These are phyloP conservation scores for Crenichthys baileyi DNA, from an alignment of 2,797 vertebrate species.

Conservation along the genomic window DNA sequence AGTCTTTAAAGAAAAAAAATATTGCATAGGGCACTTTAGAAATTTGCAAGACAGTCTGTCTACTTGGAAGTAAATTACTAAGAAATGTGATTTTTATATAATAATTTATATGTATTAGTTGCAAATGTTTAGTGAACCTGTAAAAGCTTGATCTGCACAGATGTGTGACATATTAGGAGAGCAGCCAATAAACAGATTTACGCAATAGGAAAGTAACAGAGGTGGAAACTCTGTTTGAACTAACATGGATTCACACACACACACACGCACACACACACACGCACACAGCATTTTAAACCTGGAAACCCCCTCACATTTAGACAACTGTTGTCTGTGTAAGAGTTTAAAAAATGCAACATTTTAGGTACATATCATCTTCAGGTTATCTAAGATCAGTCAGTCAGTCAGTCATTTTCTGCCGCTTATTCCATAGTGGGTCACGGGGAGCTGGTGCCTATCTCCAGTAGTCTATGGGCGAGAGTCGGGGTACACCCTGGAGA, in stretches of 20 bases:
- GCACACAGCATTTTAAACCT: slow-evolving; percentile 24
- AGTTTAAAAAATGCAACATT: background rate
- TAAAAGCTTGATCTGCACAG: slow-evolving; percentile 19
- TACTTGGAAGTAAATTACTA: background rate
- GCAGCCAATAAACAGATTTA: background rate
- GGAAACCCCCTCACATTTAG: slow-evolving; percentile 30
- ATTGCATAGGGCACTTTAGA: background rate
- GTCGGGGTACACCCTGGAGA: too few relatives aligned
- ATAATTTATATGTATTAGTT: background rate
- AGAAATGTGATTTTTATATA: background rate
- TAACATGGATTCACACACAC: slow-evolving; percentile 27
- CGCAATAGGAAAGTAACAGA: slow-evolving; percentile 12
- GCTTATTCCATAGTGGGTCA: too few relatives aligned
- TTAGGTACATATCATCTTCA: slow-evolving; percentile 46
- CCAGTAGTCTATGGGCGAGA: too few relatives aligned
- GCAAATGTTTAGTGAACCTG: background rate
- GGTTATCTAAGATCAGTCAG: slow-evolving; percentile 49
- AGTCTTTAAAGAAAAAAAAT: background rate
- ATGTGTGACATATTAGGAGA: slow-evolving; percentile 30
- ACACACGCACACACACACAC: slow-evolving; percentile 5
- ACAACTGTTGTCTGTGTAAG: slow-evolving; percentile 13
- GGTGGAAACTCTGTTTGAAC: slow-evolving; percentile 28
- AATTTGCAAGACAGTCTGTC: background rate
- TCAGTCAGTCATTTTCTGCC: too few relatives aligned
- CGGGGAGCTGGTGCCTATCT: too few relatives aligned